Conservation (phyloP, 2,888 invertebrate genomes). For the Lithophane socia region DNA sequence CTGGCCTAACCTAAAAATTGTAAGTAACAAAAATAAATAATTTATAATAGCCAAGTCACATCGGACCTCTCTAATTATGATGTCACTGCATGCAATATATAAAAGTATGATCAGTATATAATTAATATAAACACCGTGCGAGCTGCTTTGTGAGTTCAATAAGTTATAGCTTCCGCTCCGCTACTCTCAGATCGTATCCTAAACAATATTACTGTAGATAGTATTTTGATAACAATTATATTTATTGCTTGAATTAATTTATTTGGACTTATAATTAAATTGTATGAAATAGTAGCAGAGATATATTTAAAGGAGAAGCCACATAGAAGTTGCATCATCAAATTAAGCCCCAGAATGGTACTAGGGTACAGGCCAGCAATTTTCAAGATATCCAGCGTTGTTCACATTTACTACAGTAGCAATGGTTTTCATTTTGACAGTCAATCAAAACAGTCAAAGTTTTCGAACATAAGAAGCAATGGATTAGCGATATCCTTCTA, state of each 20-base stretch:
- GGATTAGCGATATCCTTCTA: no score
- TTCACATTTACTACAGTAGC: no score
- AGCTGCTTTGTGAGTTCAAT: constrained; percentile 56
- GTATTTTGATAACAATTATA: constrained; percentile 57
- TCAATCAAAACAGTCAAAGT: no score
- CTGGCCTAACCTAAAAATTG: background rate
- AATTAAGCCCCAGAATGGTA: background rate
- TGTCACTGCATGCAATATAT: constrained; percentile 52
- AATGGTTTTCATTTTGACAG: no score
- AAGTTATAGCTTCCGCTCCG: constrained; percentile 64
- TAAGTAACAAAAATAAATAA: constrained; percentile 14
- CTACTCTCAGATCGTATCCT: constrained; percentile 52
- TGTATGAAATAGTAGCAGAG: constrained; percentile 2
- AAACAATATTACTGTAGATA: constrained; percentile 57
- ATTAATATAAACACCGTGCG: constrained; percentile 63
- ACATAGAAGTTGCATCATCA: background rate
- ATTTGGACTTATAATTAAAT: constrained; percentile 35
- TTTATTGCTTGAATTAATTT: constrained; percentile 45
- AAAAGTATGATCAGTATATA: constrained; percentile 65
- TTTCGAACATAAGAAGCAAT: no score
- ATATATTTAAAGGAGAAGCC: background rate
- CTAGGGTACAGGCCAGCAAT: background rate
- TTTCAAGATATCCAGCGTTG: background rate
- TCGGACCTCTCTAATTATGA: constrained; percentile 54
- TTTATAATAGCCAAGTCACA: constrained; percentile 5